A percentile compares a stretch with the other conserved stretches of the same genome.
These are phyloP conservation scores for Drosophila quadrilineata DNA, from an alignment of 1,140 invertebrate species.

Conservation along the genomic window DNA sequence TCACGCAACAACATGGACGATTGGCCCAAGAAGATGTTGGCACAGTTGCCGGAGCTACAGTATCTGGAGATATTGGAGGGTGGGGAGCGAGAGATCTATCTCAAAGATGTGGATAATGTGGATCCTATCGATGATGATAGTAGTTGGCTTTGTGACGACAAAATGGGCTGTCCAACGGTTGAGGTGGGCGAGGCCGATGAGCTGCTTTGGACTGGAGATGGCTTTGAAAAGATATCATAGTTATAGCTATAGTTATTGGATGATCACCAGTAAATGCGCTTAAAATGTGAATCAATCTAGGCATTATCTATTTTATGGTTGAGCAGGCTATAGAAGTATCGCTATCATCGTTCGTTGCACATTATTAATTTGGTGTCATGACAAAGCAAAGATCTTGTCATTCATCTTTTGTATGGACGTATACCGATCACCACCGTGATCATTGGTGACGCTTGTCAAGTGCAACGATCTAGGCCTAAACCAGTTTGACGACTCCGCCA, in stretches of 20 bases:
- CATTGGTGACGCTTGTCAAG: constrained; percentile 42
- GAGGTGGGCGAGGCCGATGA: constrained; percentile 8
- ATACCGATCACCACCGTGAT: constrained; percentile 13
- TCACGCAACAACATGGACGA: constrained; percentile 28
- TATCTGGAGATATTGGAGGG: constrained; percentile 41
- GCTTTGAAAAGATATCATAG: constrained; percentile 3
- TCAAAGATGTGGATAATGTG: constrained; percentile 44
- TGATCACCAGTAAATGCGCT: neutral
- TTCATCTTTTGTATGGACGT: constrained; percentile 17
- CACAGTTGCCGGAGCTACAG: constrained; percentile 33
- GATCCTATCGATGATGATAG: constrained; percentile 29
- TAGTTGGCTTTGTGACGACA: constrained; percentile 32
- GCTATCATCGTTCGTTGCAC: constrained; percentile 12
- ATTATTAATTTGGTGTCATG: constrained; percentile 50
- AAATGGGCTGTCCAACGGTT: constrained; percentile 6
- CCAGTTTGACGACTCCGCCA: constrained; percentile 23
- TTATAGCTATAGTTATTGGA: neutral
- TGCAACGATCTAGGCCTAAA: constrained; percentile 35
- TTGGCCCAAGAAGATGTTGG: constrained; percentile 34
- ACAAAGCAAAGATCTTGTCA: constrained; percentile 39
- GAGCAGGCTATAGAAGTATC: neutral
- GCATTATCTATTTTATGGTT: neutral
- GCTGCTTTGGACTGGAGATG: constrained; percentile 15
- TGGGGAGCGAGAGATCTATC: constrained; percentile 37
- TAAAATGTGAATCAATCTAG: no score